A percentile compares a stretch with the other conserved stretches of the same genome.
Evolutionary conservation across 2,113 vertebrate genomes (phyloP).

Genomic region (Hiodon tergisus): DNA sequence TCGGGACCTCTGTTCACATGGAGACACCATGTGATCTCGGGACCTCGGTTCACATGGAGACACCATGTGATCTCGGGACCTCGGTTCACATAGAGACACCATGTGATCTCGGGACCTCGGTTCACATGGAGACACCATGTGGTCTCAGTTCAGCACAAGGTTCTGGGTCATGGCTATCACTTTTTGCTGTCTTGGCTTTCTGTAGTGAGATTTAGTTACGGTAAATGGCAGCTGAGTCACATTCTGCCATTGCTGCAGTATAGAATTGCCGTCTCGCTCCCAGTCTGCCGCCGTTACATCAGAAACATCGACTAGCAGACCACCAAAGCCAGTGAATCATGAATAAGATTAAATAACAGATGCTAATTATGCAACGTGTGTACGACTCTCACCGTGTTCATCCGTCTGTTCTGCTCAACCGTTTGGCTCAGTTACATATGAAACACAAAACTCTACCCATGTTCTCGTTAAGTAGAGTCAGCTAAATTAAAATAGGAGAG

Average conservation of each 20-base stretch:
- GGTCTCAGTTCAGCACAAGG: no score
- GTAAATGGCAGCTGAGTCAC: conserved; percentile 23
- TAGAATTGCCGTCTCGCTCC: not conserved
- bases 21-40: no score
- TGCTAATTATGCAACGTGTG: not conserved
- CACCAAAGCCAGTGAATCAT: not conserved
- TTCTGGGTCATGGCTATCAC: no score
- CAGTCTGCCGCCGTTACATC: not conserved
- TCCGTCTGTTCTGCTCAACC: not conserved
- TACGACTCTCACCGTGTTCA: not conserved
- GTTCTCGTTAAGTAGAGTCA: not conserved
- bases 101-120: no score
- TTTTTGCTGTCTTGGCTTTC: conserved; percentile 6
- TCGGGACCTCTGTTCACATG: no score
- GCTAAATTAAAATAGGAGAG: not conserved
- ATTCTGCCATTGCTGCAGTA: conserved; percentile 11
- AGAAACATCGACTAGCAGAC: not conserved
- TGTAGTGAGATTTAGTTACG: conserved; percentile 21
- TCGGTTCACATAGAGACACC: no score
- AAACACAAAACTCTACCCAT: not conserved
- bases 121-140: no score
- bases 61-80: no score
- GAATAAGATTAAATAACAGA: not conserved
- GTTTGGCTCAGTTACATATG: not conserved
- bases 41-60: no score